These are phyloP conservation scores for Neolamprologus sp. DNA, from an alignment of 2,113 vertebrate species.

Conservation along the genomic window DNA sequence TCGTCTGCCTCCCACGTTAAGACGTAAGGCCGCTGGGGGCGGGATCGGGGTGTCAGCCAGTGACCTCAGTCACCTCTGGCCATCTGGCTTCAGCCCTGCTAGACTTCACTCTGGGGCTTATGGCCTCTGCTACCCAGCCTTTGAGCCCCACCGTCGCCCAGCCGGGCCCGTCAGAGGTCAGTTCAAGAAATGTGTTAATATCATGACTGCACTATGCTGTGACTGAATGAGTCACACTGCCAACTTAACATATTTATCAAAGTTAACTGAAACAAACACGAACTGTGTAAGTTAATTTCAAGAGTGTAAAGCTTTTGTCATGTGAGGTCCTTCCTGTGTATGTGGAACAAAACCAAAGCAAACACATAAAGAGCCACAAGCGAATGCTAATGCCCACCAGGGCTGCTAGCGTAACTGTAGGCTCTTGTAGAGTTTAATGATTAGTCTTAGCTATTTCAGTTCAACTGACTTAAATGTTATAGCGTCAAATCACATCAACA, in stretches of 20 bases:
- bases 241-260: background rate
- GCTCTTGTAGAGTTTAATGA: background rate
- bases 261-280: background rate
- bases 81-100: background rate
- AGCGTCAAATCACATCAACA: background rate
- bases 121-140: background rate
- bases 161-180: fast-evolving
- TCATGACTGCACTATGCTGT: background rate
- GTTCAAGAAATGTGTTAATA: background rate
- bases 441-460: background rate
- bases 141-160: background rate
- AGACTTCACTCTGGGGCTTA: background rate
- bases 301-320: background rate
- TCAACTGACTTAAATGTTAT: background rate
- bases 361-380: background rate
- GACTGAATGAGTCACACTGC: background rate
- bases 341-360: background rate
- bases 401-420: background rate
- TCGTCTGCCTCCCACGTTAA: background rate
- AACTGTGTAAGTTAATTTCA: background rate
- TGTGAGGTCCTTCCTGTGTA: background rate
- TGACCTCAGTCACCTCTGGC: background rate
- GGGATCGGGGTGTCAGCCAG: background rate
- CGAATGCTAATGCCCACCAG: background rate
- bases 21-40: background rate